Conservation (phyloP, 2,113 vertebrate genomes). For the Macquaria ambigua region DNA sequence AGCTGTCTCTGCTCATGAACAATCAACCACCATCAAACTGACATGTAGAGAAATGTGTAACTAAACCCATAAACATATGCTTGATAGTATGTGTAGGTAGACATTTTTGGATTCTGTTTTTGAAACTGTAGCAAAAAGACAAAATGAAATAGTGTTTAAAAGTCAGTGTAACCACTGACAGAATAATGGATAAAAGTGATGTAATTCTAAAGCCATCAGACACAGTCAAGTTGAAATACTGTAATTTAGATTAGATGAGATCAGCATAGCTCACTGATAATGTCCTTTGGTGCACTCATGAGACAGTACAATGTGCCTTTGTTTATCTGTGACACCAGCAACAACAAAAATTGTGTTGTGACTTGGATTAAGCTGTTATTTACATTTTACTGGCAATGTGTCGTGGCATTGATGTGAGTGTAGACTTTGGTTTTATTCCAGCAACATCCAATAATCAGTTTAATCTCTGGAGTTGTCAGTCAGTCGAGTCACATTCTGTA, state of each 20-base stretch:
- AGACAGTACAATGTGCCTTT: neutral
- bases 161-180: neutral
- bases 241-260: slow-evolving; percentile 11
- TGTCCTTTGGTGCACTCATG: neutral
- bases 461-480: slow-evolving; percentile 67
- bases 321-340: slow-evolving; percentile 16
- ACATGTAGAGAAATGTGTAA: neutral
- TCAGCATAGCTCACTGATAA: slow-evolving; percentile 2
- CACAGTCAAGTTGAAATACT: neutral
- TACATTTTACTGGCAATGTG: slow-evolving; percentile 26
- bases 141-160: neutral
- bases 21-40: neutral
- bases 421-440: slow-evolving; percentile 42
- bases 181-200: neutral
- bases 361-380: slow-evolving; percentile 41
- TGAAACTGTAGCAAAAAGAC: neutral
- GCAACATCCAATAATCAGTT: slow-evolving; percentile 55
- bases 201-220: neutral
- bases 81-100: neutral
- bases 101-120: neutral
- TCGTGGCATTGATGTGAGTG: slow-evolving; percentile 14
- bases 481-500: slow-evolving; percentile 39
- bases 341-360: neutral
- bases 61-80: neutral
- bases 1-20: neutral